These are phyloP conservation scores for Acromyrmex heyeri DNA, from an alignment of 1,140 invertebrate species.

Conservation along the genomic window DNA sequence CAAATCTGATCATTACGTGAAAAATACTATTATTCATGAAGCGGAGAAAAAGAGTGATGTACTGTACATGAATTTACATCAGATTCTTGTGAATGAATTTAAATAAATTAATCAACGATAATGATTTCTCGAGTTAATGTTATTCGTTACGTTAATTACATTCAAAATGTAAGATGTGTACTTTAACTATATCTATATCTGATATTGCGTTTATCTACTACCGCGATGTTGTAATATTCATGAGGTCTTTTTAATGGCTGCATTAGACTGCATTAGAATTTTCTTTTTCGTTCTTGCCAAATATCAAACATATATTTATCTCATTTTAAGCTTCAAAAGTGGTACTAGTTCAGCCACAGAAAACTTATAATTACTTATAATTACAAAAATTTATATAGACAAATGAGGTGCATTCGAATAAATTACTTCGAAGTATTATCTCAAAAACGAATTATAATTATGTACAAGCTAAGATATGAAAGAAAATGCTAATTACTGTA, in stretches of 20 bases:
- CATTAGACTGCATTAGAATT: no score
- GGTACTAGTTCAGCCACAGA: no score
- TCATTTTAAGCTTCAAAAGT: no score
- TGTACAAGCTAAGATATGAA: not conserved
- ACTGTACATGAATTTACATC: not conserved
- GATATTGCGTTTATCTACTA: not conserved
- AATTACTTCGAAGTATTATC: constrained; percentile 3
- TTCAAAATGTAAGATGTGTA: not conserved
- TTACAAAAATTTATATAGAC: not conserved
- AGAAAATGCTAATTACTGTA: constrained; percentile 15
- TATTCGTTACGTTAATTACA: not conserved
- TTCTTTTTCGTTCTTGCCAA: no score
- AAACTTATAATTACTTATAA: not conserved
- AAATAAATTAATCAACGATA: constrained; percentile 32
- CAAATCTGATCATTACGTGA: not conserved
- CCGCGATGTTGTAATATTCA: not conserved
- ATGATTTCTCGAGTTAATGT: constrained; percentile 1
- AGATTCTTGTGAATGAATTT: not conserved
- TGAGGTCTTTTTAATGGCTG: no score
- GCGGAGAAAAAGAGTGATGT: not conserved
- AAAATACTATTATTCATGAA: constrained; percentile 8
- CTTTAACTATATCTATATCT: not conserved
- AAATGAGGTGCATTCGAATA: not conserved
- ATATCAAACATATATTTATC: no score
- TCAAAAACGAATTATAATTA: not conserved